Evolutionary conservation across 2,888 invertebrate genomes (phyloP).

Genomic region (Amphipyra berbera): DNA sequence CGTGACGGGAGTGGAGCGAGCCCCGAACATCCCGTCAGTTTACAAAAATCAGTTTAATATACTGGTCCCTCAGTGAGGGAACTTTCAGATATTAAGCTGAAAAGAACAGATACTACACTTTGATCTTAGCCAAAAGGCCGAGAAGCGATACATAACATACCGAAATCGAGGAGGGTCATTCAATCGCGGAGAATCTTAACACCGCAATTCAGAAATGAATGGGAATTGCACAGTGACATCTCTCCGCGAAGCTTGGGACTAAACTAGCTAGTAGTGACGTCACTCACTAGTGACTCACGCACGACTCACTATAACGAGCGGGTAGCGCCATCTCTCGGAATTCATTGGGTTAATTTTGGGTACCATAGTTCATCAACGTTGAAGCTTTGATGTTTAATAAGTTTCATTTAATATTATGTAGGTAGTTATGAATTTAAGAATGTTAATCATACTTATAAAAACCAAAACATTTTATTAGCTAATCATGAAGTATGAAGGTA

Average conservation of each 20-base stretch:
- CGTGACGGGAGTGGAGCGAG: slow-evolving; percentile 68
- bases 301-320: not conserved
- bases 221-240: slow-evolving; percentile 27
- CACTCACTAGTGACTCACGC: no score
- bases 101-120: slow-evolving; percentile 67
- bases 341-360: no score
- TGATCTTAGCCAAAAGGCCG: slow-evolving; percentile 65
- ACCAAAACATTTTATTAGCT: no score
- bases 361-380: no score
- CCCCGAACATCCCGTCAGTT: slow-evolving; percentile 64
- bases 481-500: no score
- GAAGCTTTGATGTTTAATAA: no score
- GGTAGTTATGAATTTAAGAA: no score
- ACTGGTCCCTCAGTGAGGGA: slow-evolving; percentile 67
- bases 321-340: slow-evolving; percentile 5
- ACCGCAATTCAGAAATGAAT: slow-evolving; percentile 14
- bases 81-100: slow-evolving; percentile 68
- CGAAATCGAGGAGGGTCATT: slow-evolving; percentile 1
- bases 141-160: slow-evolving; percentile 2
- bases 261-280: not conserved
- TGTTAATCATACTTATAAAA: no score
- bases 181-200: slow-evolving; percentile 17
- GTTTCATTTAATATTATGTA: no score
- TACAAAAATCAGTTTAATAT: slow-evolving; percentile 67
- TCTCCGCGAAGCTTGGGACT: not conserved